Base-by-base conservation (phyloP, 2,797 vertebrate genomes). In the Pelodytes ibericus region DNA sequence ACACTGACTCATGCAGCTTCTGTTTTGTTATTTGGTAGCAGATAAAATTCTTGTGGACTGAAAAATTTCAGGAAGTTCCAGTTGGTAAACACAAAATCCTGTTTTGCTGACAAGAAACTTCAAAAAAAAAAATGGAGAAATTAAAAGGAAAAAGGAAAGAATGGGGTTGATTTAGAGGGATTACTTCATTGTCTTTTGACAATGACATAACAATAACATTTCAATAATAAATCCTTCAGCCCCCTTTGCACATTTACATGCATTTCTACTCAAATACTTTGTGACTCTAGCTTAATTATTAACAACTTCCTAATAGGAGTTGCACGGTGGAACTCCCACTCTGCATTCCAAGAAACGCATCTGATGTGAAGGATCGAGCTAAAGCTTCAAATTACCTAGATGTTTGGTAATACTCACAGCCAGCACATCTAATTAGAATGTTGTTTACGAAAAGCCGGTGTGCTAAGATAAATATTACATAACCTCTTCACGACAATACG, bases 51-150 rank as follows among this genome's bases (percentile, higher is more conserved):
- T 33, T 73, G 24, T 24, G 58, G 71, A 68, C 77, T 63, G 41
- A n/a, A 25, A 63, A 62, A 69, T 79, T 73, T 79, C 71, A 79
- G 77, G 77, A 79, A 79, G 77, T 53, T 56, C 41, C 57, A 69
- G 64, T 74, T 74, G 61, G 77, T 79, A 79, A 79, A 79, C 77
- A 79, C 64, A 58, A 61, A 78, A 72, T 78, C 75, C 70, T 78
- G 75, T 79, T 79, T 73, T 68, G 71, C 70, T 79, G 76, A 73
- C 70, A 67, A 56, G 70, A 67, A 78, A 36, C 13, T 22, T 16
- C 4, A 36, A 77, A 63, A 62, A 68, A 33, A 71, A 72, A 63
- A 62, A 65, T 33, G 25, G 41, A 71, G 5, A 61, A 70, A 70
- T 58, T 29, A 57, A 57, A 20, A 70, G 66, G 58, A 64, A 77